Conservation (phyloP, 2,797 vertebrate species). For the Protonibea diacanthus region DNA sequence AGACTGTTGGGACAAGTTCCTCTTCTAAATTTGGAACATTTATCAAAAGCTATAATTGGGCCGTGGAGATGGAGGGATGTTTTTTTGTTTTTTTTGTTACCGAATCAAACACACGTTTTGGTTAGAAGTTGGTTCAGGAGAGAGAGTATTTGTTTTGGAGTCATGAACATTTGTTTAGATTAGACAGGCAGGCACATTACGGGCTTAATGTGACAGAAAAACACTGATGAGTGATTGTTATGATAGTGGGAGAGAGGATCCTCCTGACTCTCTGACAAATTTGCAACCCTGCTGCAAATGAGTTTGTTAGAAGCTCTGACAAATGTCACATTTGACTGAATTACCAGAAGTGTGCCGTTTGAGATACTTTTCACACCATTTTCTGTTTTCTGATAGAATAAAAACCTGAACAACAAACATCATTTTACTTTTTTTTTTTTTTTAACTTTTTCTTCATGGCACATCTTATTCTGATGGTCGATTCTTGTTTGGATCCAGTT, state of each 20-base stretch:
- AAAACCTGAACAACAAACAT: background rate
- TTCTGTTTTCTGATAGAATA: background rate
- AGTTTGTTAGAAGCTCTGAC: background rate
- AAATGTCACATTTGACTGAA: background rate
- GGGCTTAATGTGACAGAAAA: background rate
- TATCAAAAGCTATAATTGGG: background rate
- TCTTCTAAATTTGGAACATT: constrained; percentile 36
- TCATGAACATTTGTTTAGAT: constrained; percentile 47
- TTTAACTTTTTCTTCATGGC: too few species aligned
- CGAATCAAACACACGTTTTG: constrained; percentile 36
- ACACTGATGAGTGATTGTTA: background rate
- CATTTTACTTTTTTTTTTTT: too few species aligned
- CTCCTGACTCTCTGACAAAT: background rate
- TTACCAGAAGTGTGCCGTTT: background rate
- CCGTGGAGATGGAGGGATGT: background rate
- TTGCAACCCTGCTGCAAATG: constrained; percentile 5
- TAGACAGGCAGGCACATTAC: background rate
- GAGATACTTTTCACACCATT: background rate
- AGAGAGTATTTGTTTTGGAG: background rate
- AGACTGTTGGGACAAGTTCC: constrained; percentile 40
- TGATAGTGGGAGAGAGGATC: background rate
- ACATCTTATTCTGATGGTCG: background rate
- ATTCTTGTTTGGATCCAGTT: background rate
- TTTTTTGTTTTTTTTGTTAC: constrained; percentile 12
- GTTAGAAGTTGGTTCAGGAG: background rate